Evolutionary conservation across 1,140 invertebrate genomes (phyloP).

Genomic region (Listronotus bonariensis): DNA sequence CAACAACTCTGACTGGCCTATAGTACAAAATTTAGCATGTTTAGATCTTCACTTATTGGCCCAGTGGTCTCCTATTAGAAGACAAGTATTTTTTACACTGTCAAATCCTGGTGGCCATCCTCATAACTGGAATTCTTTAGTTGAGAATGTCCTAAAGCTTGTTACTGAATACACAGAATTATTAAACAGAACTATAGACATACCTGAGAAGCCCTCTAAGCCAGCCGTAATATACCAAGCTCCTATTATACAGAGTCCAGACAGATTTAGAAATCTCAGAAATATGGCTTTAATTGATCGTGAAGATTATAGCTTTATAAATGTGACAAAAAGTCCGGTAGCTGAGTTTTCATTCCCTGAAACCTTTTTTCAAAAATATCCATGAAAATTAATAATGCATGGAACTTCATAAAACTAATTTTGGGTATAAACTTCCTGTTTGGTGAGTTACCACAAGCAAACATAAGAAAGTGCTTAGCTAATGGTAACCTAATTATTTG

Average conservation of each 20-base stretch:
- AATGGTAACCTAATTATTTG: conserved; percentile 72
- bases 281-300: conserved; percentile 41
- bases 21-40: conserved; percentile 72
- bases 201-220: conserved; percentile 40
- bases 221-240: conserved; percentile 15
- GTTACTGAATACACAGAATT: conserved; percentile 67
- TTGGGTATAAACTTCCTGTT: conserved; percentile 73
- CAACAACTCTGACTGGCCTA: conserved; percentile 60
- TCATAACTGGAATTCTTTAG: conserved; percentile 75
- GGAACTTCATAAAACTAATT: conserved; percentile 54
- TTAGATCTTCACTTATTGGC: conserved; percentile 69
- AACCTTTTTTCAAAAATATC: conserved; percentile 24
- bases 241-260: conserved; percentile 25
- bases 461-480: conserved; percentile 65
- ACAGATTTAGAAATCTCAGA: conserved; percentile 43
- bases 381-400: conserved; percentile 29
- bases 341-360: conserved; percentile 13
- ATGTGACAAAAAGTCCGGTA: conserved; percentile 26
- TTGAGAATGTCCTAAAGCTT: conserved; percentile 63
- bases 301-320: conserved; percentile 27
- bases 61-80: conserved; percentile 61
- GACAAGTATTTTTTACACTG: conserved; percentile 68
- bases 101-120: conserved; percentile 79
- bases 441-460: conserved; percentile 69
- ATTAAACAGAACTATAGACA: conserved; percentile 61